Base-by-base conservation (phyloP, 2,888 invertebrate species). In the Scaptomyza cyrtandrae region DNA sequence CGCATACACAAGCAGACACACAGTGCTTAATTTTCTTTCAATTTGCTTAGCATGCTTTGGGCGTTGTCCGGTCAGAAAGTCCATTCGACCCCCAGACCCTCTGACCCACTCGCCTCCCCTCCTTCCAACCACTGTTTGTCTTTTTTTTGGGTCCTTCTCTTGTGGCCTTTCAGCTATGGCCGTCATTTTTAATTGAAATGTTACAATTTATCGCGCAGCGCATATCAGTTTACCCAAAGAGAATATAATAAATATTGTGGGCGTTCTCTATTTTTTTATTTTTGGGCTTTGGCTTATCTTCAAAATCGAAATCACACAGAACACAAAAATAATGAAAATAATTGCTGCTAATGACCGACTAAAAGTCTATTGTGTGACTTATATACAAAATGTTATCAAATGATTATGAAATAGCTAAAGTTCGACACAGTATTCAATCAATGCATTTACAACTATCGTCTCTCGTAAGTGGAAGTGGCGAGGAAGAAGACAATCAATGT, bases 1-100 rank as follows among this genome's bases (percentile, higher is more conserved):
- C 64, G 49, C 61, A 59, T 61, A 65, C 63, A 33, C 66, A 72
- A 62, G 48, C 61, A 59, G 61, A 65, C 63, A 33, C 46, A 19
- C 53, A 24, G 46, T 54, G 58, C 70, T 75, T 80, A 78, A 75
- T 84, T 80, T 86, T 84, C 84, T 86, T 80, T 83, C 86, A 86
- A 86, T 83, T 83, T 83, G 86, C 75, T 82, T 84, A 69, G 73
- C 77, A 57, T 60, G 72, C 57, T 62, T 60, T 76, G 85, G 83
- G 75, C 87, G 87, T 84, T 84, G 70, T 58, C 80, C 59, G 58
- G 62, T 67, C 78, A 43, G 71, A 68, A 62, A 53, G 49, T 44
- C 48, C 29, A 4, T 24, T 5, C 58, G 50, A 31, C 9, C 33
- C 45, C 49, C 14, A 24, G 49, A 39, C 43, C 59, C 13, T 10